Evolutionary conservation across 1,140 invertebrate genomes (phyloP).

Genomic region (Drosophila sproati): DNA sequence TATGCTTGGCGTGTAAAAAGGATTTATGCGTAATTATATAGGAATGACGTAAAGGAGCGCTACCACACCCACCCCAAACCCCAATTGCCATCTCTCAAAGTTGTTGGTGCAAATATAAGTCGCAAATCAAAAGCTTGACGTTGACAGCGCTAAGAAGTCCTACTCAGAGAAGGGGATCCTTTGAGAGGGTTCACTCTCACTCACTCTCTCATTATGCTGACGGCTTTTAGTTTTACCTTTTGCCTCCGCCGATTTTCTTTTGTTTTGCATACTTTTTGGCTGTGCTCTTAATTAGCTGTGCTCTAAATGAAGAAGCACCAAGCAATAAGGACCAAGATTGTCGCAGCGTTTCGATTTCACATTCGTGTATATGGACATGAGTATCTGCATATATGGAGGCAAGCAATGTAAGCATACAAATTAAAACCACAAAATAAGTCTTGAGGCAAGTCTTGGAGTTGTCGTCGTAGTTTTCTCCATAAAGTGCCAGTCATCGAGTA

Average conservation of each 20-base stretch:
- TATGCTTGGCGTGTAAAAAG: constrained; percentile 73
- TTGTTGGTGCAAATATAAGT: constrained; percentile 39
- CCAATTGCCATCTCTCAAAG: constrained; percentile 2
- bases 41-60: constrained; percentile 72
- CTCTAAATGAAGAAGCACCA: background rate
- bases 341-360: constrained; percentile 7
- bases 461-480: constrained; percentile 60
- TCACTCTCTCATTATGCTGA: constrained; percentile 7
- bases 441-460: constrained; percentile 42
- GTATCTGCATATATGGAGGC: background rate
- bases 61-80: background rate
- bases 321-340: background rate
- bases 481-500: constrained; percentile 58
- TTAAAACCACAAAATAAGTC: constrained; percentile 80
- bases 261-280: constrained; percentile 74
- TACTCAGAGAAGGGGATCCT: constrained; percentile 9
- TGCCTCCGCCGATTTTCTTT: constrained; percentile 22
- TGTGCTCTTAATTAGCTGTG: constrained; percentile 61
- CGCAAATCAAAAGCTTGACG: constrained; percentile 64
- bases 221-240: constrained; percentile 59
- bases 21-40: constrained; percentile 83
- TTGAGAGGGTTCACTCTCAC: constrained; percentile 19
- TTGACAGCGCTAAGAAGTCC: constrained; percentile 73
- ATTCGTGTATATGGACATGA: constrained; percentile 2
- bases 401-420: constrained; percentile 39